Percentiles rank a stretch among this genome's conserved stretches.
Conservation (phyloP, 2,888 invertebrate species). For the Marasmarcha lunaedactyla region DNA sequence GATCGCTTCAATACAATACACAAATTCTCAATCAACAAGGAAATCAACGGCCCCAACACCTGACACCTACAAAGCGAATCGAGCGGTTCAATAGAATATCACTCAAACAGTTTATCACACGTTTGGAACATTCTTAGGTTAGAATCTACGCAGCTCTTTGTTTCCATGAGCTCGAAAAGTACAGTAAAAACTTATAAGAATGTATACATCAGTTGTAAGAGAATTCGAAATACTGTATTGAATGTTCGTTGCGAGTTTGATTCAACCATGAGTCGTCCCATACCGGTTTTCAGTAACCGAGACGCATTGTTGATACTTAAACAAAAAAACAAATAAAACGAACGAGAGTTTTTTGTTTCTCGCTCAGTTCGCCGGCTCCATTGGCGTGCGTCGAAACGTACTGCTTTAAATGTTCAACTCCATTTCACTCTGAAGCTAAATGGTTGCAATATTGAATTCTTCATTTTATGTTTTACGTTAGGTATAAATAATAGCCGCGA, state of each 20-base stretch:
- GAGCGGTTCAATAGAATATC: not conserved
- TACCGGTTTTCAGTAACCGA: constrained; percentile 57
- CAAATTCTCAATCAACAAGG: not conserved
- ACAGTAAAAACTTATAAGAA: too few relatives aligned
- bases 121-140: too few relatives aligned
- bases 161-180: too few relatives aligned
- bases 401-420: not conserved
- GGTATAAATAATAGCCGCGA: too few relatives aligned
- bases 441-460: not conserved
- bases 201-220: too few relatives aligned
- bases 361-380: constrained; percentile 16
- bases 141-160: too few relatives aligned
- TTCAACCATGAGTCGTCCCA: constrained; percentile 39
- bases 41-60: not conserved
- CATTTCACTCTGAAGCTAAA: constrained; percentile 1
- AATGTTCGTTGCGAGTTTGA: constrained; percentile 28
- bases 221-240: too few relatives aligned
- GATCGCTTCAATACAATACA: not conserved
- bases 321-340: constrained; percentile 60
- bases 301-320: constrained; percentile 54
- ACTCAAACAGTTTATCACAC: too few relatives aligned
- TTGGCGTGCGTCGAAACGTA: constrained; percentile 7
- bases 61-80: not conserved
- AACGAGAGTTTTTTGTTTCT: constrained; percentile 37
- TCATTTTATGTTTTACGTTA: constrained; percentile 1